These are phyloP conservation scores for Maniola jurtina DNA, from an alignment of 1,140 invertebrate genomes.

Conservation along the genomic window DNA sequence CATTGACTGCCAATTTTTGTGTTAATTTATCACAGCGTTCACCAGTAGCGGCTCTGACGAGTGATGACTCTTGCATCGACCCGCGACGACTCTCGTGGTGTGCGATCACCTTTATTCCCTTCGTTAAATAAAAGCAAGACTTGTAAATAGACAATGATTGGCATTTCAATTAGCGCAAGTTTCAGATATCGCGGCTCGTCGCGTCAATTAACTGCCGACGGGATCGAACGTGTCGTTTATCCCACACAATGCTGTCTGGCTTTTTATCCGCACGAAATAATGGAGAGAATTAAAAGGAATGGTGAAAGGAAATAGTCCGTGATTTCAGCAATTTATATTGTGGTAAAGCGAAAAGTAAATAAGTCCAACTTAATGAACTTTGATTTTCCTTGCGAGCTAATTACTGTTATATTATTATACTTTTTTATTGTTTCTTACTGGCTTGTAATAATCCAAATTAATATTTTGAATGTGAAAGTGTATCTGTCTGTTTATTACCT, in stretches of 20 bases:
- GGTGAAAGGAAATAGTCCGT: constrained; percentile 10
- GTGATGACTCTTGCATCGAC: too few relatives aligned
- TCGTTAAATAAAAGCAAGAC: not conserved
- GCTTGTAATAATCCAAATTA: too few relatives aligned
- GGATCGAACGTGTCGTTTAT: constrained; percentile 21
- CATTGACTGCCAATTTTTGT: too few relatives aligned
- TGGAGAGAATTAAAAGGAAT: constrained; percentile 11
- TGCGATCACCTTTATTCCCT: not conserved
- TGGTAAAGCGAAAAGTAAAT: not conserved
- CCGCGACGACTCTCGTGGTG: too few relatives aligned
- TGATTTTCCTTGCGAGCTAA: not conserved
- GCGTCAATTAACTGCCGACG: constrained; percentile 26
- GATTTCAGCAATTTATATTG: not conserved
- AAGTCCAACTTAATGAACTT: not conserved
- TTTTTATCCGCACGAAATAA: constrained; percentile 19
- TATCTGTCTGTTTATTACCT: too few relatives aligned
- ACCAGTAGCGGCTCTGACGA: too few relatives aligned
- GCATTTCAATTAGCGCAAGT: constrained; percentile 53
- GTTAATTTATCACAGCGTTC: too few relatives aligned
- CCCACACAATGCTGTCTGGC: constrained; percentile 15
- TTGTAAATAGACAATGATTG: constrained; percentile 38
- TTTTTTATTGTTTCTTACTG: too few relatives aligned
- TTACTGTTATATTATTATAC: not conserved
- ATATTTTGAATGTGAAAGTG: too few relatives aligned
- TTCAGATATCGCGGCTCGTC: constrained; percentile 34